These are phyloP conservation scores for Pardosa pseudoannulata DNA, from an alignment of 2,888 invertebrate species.

Conservation along the genomic window DNA sequence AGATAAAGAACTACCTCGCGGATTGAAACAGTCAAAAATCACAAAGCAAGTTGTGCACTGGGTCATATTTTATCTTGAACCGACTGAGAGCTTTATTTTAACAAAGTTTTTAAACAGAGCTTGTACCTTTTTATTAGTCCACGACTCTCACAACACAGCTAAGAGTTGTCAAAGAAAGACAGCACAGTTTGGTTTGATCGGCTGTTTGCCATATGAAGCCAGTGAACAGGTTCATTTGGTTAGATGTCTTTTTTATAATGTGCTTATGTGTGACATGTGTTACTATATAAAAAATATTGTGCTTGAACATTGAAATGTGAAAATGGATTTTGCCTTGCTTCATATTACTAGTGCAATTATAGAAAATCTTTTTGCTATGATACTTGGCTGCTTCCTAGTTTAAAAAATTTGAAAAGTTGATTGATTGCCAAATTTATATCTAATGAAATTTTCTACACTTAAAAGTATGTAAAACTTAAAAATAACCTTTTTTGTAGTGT, in stretches of 20 bases:
- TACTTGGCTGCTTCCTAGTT: too few relatives aligned
- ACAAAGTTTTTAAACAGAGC: constrained; percentile 71
- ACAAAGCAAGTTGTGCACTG: not conserved
- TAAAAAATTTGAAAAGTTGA: too few relatives aligned
- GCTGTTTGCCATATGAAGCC: not conserved
- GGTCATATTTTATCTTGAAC: constrained; percentile 43
- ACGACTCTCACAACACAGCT: constrained; percentile 31
- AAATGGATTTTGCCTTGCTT: constrained; percentile 68
- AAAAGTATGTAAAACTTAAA: too few relatives aligned
- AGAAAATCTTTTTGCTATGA: not conserved
- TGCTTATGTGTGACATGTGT: constrained; percentile 14
- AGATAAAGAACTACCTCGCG: constrained; percentile 7
- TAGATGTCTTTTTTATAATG: constrained; percentile 38
- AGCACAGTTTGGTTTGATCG: not conserved
- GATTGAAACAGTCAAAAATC: too few relatives aligned
- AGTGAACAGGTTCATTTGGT: constrained; percentile 31
- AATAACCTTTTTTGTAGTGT: too few relatives aligned
- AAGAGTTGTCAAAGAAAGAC: constrained; percentile 14
- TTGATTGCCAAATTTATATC: too few relatives aligned
- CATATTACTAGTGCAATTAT: constrained; percentile 7
- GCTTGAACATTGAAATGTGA: constrained; percentile 16
- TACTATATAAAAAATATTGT: constrained; percentile 16
- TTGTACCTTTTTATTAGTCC: constrained; percentile 64
- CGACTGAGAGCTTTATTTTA: constrained; percentile 69
- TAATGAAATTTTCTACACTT: too few relatives aligned